Percentiles rank a stretch among this genome's conserved stretches.
These are phyloP conservation scores for Cantharis nigra DNA, from an alignment of 2,888 invertebrate genomes.

Conservation along the genomic window DNA sequence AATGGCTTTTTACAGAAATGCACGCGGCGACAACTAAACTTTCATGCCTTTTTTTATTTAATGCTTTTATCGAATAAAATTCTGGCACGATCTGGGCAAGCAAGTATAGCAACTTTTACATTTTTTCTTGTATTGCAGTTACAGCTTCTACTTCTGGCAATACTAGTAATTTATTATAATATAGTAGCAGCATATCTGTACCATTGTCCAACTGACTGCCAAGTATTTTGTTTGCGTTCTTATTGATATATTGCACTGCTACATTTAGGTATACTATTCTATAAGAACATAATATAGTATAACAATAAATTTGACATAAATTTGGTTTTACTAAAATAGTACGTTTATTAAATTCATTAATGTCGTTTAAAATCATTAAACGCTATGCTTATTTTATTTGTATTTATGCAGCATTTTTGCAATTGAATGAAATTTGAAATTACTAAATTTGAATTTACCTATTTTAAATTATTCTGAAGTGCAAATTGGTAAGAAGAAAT, in stretches of 20 bases:
- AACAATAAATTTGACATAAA: too few species aligned
- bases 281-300: background rate
- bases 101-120: constrained; percentile 17
- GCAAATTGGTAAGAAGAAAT: too few species aligned
- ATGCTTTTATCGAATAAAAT: constrained; percentile 30
- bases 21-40: constrained; percentile 28
- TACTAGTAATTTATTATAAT: constrained; percentile 12
- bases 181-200: constrained; percentile 3
- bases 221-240: constrained; percentile 9
- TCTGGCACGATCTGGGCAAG: constrained; percentile 27
- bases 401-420: too few species aligned
- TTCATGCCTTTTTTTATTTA: constrained; percentile 30
- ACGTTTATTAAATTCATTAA: too few species aligned
- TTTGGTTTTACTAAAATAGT: too few species aligned
- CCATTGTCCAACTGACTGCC: constrained; percentile 6
- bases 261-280: background rate
- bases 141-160: constrained; percentile 13
- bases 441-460: too few species aligned
- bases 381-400: too few species aligned
- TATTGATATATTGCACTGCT: background rate
- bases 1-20: constrained; percentile 30
- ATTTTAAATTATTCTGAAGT: too few species aligned
- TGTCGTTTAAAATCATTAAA: too few species aligned
- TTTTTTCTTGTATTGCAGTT: constrained; percentile 7
- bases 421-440: too few species aligned